Percentiles rank a stretch among this genome's conserved stretches.
phyloP scores from a whole-genome alignment of 2,797 vertebrate species.

The Enoplosus armatus region DNA sequence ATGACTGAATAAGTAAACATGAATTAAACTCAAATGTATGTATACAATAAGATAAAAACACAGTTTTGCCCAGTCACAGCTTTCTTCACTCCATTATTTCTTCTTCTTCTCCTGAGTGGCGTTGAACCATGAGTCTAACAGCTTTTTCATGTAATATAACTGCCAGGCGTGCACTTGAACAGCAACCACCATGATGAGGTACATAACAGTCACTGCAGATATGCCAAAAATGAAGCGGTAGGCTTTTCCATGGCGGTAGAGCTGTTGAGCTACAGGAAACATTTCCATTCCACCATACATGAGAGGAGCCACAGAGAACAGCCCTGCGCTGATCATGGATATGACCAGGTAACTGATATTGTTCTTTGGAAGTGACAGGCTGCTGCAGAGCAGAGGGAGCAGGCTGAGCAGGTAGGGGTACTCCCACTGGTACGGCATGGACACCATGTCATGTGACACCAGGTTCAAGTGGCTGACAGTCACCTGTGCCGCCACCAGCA shows the following conservation, averaged over 20 bases:
- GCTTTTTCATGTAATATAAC: conserved; percentile 98
- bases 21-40: conserved; percentile 38
- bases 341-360: conserved; percentile 98
- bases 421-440: conserved; percentile 97
- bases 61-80: conserved; percentile 30
- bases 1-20: conserved; percentile 30
- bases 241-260: conserved; percentile 96
- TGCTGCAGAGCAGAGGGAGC: conserved; percentile 90
- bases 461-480: conserved; percentile 89
- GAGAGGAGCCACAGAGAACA: conserved; percentile 95
- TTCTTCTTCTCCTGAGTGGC: conserved; percentile 98
- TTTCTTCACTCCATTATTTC: conserved; percentile 84
- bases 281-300: conserved; percentile 99
- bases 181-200: conserved; percentile 92
- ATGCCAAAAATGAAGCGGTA: conserved; percentile 98
- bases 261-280: conserved; percentile 97
- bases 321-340: conserved; percentile 96
- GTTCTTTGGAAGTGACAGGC: conserved; percentile 94
- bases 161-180: conserved; percentile 98
- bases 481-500: conserved; percentile 92
- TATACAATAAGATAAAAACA: conserved; percentile 34
- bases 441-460: conserved; percentile 92
- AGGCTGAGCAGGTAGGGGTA: conserved; percentile 96
- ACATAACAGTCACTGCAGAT: conserved; percentile 96
- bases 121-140: conserved; percentile 98